Base-by-base conservation (phyloP, 2,888 invertebrate species). In the Neoaliturus tenellus region DNA sequence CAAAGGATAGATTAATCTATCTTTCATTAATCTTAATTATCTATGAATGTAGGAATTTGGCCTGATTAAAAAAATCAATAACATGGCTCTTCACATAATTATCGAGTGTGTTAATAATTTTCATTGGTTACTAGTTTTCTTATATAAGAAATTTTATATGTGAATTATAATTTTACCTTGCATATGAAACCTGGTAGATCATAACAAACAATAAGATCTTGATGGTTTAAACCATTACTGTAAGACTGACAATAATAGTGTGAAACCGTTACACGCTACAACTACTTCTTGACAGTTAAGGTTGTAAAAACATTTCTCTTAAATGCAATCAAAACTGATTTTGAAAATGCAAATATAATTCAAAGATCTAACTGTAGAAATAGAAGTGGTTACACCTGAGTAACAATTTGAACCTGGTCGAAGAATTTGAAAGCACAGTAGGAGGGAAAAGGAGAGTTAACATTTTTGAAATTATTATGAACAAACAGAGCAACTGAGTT, bases 291-390 rank as follows among this genome's bases (percentile, higher is more conserved):
- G 62, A 62, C 14, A 28, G 28, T 62, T 62, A 31, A 31, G 6
- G 17, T 28, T 62, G 62, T 62, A 62, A 62, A 62, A 55, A 62
- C 28, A 62, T 28, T 62, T 62, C 1, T 14, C 14, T 25, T 62
- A 62, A 62, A 62, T 62, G 62, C 62, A 62, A 62, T 62, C 25
- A 28, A 62, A 62, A 62, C 62, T 12, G 62, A 62, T 62, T 62
- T 25, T 4, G 14, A 31, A 62, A 25, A 62, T 28, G 31, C 3
- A 23, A 55, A 48, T 48, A 20, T 23, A 25, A 28, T 62, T 62
- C 31, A n/a, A n/a, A n/a, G n/a, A n/a, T n/a, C n/a, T n/a, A n/a
- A 4, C n/a, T 28, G 31, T 20, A 6, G 23, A 44, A 44, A 44
- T 14, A 44, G 8, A 14, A 3, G n/a, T 51, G 51, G 31, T 62